Base-by-base conservation (phyloP, 2,797 vertebrate genomes). In the Poecilia picta region DNA sequence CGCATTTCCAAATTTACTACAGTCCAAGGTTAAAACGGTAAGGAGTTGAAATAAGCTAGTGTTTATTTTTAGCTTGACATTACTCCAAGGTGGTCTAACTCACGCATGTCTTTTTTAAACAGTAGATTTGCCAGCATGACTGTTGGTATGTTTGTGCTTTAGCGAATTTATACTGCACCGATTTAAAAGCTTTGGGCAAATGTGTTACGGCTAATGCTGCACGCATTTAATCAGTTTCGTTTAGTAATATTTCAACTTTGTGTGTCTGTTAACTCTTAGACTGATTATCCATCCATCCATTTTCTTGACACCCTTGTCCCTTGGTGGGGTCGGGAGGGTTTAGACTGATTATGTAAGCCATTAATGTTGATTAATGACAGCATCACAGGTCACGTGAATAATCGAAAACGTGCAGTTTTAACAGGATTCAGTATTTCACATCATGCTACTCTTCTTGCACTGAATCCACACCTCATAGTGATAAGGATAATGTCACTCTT, bases 1-100 rank as follows among this genome's bases (percentile, higher is more conserved):
- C 1, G 94, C 95, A 13, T 96, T 96, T 80, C 88, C 88, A 78
- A 90, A 83, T 43, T 7, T 93, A 0, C 0, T 96, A 0, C 76
- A 95, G 82, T 89, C 92, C 23, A 13, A 71, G 70, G 94, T 95
- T 25, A 79, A 95, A 77, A 85, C 88, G 94, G 96, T 96, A 89
- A 93, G 93, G 75, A 10, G 28, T 23, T 31, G 25, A 39, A 57
- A 51, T 10, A 45, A 18, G 18, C 41, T 81, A 68, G 71, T 16
- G 28, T 76, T 79, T 59, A 10, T 45, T 11, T 25, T 20, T 16
- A 41, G 43, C 39, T 46, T 3, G n/a, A n/a, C 66, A 15, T 53
- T 23, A 28, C 8, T 39, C 7, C 10, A 31, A 7, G 75, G 51
- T 43, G 83, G 73, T 64, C 23, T 79, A 71, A 36, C 47, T 55